phyloP scores from a whole-genome alignment of 2,888 invertebrate species.

The Tetragnatha montana region DNA sequence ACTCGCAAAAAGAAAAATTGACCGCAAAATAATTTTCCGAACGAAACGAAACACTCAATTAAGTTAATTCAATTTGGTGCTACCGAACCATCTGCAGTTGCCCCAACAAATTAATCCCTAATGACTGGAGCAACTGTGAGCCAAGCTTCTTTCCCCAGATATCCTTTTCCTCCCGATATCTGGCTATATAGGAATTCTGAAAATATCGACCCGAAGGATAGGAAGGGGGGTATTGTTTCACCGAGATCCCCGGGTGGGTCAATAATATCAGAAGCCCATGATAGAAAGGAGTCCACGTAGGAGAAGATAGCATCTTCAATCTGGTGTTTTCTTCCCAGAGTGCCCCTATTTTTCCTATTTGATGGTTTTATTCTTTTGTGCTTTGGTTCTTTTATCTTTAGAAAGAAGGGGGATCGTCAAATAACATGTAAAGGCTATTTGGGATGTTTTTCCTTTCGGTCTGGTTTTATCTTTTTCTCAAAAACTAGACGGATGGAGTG shows the following conservation, averaged over 20 bases:
- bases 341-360: not conserved
- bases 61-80: not conserved
- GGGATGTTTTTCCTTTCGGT: not conserved
- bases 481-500: no score
- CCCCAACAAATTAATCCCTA: slow-evolving; percentile 8
- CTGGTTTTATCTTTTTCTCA: not conserved
- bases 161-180: not conserved
- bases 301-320: slow-evolving; percentile 18
- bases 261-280: slow-evolving; percentile 48
- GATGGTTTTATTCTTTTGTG: not conserved
- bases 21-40: no score
- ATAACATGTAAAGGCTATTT: slow-evolving; percentile 35
- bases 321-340: not conserved
- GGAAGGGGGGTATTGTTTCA: slow-evolving; percentile 8
- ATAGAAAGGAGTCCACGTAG: slow-evolving; percentile 22
- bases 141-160: not conserved
- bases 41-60: not conserved
- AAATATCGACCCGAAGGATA: slow-evolving; percentile 35
- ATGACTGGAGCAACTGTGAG: not conserved
- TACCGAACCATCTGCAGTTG: not conserved
- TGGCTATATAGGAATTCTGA: slow-evolving; percentile 8
- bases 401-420: slow-evolving; percentile 9
- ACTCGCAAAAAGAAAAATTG: no score
- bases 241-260: slow-evolving; percentile 34
- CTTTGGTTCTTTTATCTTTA: slow-evolving; percentile 12